phyloP scores from a whole-genome alignment of 2,888 invertebrate species.

The Ceraclea dissimilis region DNA sequence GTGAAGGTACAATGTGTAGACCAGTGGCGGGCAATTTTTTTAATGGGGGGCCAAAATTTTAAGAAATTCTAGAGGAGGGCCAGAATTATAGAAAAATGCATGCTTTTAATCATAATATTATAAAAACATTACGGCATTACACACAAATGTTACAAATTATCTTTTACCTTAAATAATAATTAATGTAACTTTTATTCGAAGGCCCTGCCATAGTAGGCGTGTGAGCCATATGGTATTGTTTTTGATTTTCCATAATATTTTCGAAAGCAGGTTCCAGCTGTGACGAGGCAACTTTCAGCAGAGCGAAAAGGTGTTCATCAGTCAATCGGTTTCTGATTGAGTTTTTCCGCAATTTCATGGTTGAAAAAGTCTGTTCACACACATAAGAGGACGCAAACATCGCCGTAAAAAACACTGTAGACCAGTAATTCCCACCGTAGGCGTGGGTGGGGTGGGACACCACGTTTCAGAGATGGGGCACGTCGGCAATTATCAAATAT shows the following conservation, averaged over 20 bases:
- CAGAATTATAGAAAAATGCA: neutral
- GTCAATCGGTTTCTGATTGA: too few species aligned
- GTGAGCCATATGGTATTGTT: conserved; percentile 26
- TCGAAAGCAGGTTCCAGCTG: conserved; percentile 1
- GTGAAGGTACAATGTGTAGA: too few species aligned
- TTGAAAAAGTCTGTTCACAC: too few species aligned
- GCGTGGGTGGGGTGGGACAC: too few species aligned
- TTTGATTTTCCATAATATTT: conserved; percentile 25
- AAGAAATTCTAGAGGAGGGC: neutral
- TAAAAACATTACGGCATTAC: conserved; percentile 1
- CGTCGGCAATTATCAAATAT: too few species aligned
- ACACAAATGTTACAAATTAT: neutral
- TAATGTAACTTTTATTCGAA: conserved; percentile 22
- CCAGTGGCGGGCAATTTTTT: too few species aligned
- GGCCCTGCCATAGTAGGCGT: conserved; percentile 24
- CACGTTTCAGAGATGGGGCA: too few species aligned
- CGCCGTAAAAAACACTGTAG: too few species aligned
- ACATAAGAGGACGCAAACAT: too few species aligned
- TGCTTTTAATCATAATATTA: neutral
- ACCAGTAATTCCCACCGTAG: too few species aligned
- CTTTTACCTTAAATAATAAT: too few species aligned
- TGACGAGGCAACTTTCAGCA: conserved; percentile 23
- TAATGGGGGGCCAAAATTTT: neutral
- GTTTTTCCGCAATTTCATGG: too few species aligned
- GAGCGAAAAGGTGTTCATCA: conserved; percentile 26